Evolutionary conservation across 2,888 invertebrate species (phyloP), one percentile per base, ranked within the genome.

Genomic region (Napeogenes inachia): DNA sequence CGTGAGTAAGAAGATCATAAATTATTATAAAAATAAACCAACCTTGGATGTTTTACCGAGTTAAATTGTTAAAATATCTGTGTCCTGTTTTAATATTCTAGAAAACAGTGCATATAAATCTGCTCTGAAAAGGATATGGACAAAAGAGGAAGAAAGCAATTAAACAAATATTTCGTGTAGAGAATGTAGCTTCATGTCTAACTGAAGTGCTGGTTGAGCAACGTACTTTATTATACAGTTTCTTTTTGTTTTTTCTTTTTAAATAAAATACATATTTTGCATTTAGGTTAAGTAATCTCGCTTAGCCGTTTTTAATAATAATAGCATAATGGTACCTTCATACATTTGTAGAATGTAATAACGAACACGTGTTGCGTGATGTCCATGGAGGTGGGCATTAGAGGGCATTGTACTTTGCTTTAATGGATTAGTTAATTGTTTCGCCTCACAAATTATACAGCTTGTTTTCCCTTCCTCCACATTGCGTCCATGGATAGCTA

Each of bases 91-190:
- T n/a, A 38, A 58, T 13, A 42, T 38, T 8, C 30, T 46, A 50
- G 45, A 50, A n/a, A 50, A 13, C 21, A 62, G 12, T 57, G 50
- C 56, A 67, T 68, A 63, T 59, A 42, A 45, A 55, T 38, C 46
- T 59, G 55, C 53, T 58, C 53, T 55, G 56, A 59, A 60, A 55
- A 60, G 58, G 47, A 42, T 30, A 54, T 21, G 47, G 47, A 35
- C 8, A 13, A 71, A 77, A 80, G 81, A 84, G 84, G 84, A 84
- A 83, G 82, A 81, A 75, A 79, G 79, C 82, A 85, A 82, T 86
- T 85, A 84, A 82, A 83, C 81, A 82, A 84, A 83, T 81, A 83
- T 45, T 63, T 63, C 57, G 60, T 60, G 61, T 55, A 6, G 4
- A 4, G 4, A 38, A 6, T 38, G 5, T 8, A 38, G 38, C 38